These are phyloP conservation scores for Tromatobia lineatoria DNA, from an alignment of 2,888 invertebrate species.

Conservation along the genomic window DNA sequence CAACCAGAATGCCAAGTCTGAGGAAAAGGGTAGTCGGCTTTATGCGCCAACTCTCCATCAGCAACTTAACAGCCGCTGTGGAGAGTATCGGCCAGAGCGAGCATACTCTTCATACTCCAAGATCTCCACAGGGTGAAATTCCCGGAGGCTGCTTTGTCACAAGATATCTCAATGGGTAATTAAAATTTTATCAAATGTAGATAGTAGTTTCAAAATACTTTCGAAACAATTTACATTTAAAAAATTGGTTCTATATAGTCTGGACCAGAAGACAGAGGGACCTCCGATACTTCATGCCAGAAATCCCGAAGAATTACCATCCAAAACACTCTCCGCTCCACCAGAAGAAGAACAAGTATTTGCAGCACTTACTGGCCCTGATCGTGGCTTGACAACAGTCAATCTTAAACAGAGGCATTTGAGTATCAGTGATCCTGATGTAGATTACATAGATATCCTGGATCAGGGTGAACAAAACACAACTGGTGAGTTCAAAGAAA, in stretches of 20 bases:
- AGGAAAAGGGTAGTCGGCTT: constrained; percentile 90
- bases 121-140: constrained; percentile 84
- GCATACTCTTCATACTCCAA: constrained; percentile 87
- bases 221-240: background rate
- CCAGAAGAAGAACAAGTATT: constrained; percentile 88
- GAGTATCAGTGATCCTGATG: constrained; percentile 89
- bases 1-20: constrained; percentile 88
- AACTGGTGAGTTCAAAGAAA: constrained; percentile 74
- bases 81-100: constrained; percentile 81
- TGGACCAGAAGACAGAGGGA: constrained; percentile 84
- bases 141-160: constrained; percentile 89
- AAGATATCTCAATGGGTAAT: constrained; percentile 90
- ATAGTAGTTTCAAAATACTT: background rate
- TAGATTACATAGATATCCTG: constrained; percentile 90
- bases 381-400: constrained; percentile 92
- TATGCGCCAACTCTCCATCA: constrained; percentile 90
- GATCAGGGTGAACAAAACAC: constrained; percentile 83
- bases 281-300: constrained; percentile 90
- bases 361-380: constrained; percentile 93
- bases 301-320: constrained; percentile 91
- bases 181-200: constrained; percentile 36
- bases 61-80: constrained; percentile 81
- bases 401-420: constrained; percentile 89
- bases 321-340: constrained; percentile 86
- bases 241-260: constrained; percentile 72